Evolutionary conservation across 2,888 invertebrate species (phyloP).

Genomic region (Ennomos fuscantarius): DNA sequence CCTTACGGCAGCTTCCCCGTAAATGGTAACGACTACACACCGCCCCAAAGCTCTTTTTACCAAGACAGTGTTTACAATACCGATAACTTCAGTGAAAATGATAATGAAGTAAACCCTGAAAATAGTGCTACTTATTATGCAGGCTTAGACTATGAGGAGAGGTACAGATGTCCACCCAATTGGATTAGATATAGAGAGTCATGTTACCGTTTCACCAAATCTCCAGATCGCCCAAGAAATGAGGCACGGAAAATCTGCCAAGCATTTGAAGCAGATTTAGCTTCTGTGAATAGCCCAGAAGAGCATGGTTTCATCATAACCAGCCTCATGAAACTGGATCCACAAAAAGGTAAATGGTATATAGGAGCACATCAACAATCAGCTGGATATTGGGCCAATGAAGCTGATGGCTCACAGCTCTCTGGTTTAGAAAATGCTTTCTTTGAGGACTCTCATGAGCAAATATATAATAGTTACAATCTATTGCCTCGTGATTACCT

Average conservation of each 20-base stretch:
- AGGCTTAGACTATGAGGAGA: conserved; percentile 74
- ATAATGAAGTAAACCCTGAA: conserved; percentile 72
- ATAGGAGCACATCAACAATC: conserved; percentile 91
- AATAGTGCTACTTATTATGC: conserved; percentile 73
- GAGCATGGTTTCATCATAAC: conserved; percentile 95
- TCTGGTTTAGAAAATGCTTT: conserved; percentile 93
- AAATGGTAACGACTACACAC: conserved; percentile 66
- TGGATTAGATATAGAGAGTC: conserved; percentile 93
- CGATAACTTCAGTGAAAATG: conserved; percentile 63
- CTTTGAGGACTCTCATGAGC: conserved; percentile 84
- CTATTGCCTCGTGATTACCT: conserved; percentile 89
- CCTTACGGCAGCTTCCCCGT: conserved; percentile 77
- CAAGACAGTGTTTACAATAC: conserved; percentile 64
- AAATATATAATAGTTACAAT: conserved; percentile 75
- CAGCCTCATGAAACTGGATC: conserved; percentile 92
- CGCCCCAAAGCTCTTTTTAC: conserved; percentile 75
- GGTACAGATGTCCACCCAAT: conserved; percentile 90
- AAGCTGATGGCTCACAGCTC: conserved; percentile 92
- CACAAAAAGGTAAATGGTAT: conserved; percentile 94
- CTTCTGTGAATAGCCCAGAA: conserved; percentile 91
- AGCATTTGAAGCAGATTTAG: conserved; percentile 92
- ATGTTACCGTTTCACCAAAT: conserved; percentile 96
- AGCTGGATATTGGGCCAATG: conserved; percentile 92
- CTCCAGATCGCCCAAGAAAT: conserved; percentile 91
- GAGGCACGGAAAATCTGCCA: conserved; percentile 94